Percentiles rank a stretch among this genome's conserved stretches.
phyloP scores from a whole-genome alignment of 2,888 invertebrate species.

The Uropetala carovei region DNA sequence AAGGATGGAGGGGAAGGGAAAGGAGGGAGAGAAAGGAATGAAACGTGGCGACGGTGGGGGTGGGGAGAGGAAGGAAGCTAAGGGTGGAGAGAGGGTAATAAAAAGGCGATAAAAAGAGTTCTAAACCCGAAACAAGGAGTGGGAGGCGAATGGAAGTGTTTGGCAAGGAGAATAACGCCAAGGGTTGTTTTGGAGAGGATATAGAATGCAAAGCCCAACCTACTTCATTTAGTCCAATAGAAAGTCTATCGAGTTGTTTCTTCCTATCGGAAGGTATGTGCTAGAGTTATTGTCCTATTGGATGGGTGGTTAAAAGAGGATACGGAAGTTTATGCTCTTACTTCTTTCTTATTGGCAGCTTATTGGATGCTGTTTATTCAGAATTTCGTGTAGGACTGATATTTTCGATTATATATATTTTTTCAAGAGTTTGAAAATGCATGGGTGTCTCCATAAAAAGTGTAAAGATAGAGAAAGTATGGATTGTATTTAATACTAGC shows the following conservation, averaged over 20 bases:
- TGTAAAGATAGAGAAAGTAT: too few relatives aligned
- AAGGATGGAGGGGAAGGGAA: conserved; percentile 37
- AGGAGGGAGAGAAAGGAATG: conserved; percentile 16
- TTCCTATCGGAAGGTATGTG: neutral
- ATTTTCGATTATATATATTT: too few relatives aligned
- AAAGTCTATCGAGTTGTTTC: neutral
- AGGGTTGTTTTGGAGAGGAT: conserved; percentile 34
- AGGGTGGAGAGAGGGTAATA: conserved; percentile 17
- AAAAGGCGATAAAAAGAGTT: conserved; percentile 57
- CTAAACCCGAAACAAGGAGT: conserved; percentile 44
- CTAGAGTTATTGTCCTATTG: neutral
- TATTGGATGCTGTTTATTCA: too few relatives aligned
- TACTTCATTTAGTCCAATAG: conserved; percentile 41
- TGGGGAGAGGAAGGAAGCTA: conserved; percentile 3
- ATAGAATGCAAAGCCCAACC: neutral
- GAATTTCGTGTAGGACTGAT: too few relatives aligned
- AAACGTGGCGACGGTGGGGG: neutral
- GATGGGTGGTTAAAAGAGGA: too few relatives aligned
- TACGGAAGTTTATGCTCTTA: too few relatives aligned
- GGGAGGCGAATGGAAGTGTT: conserved; percentile 51
- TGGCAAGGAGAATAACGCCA: conserved; percentile 29
- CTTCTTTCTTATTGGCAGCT: too few relatives aligned
- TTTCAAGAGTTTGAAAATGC: too few relatives aligned
- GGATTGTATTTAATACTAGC: too few relatives aligned
- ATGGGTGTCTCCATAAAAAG: too few relatives aligned